These are phyloP conservation scores for Cyclopterus lumpus DNA, from an alignment of 2,797 vertebrate species.

Conservation along the genomic window DNA sequence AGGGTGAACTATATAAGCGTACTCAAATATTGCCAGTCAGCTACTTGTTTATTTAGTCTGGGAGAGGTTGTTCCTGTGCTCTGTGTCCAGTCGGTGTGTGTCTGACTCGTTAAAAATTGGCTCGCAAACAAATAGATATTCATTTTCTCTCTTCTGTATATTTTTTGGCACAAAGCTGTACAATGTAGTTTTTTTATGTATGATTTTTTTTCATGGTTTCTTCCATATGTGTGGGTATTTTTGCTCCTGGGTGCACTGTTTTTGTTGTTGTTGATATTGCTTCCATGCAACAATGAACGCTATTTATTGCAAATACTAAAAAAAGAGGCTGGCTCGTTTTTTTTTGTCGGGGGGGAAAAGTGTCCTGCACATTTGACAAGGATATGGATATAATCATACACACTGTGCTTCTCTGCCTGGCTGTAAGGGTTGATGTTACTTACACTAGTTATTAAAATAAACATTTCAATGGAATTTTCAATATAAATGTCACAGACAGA, in stretches of 20 bases:
- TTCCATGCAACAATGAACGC: slow-evolving; percentile 89
- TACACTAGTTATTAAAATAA: neutral
- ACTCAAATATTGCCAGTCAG: slow-evolving; percentile 68
- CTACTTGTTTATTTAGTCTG: slow-evolving; percentile 75
- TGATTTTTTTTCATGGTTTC: slow-evolving; percentile 80
- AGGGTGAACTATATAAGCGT: slow-evolving; percentile 44
- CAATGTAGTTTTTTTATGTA: slow-evolving; percentile 60
- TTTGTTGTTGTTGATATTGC: slow-evolving; percentile 89
- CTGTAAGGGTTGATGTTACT: too few relatives aligned
- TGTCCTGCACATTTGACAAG: slow-evolving; percentile 26
- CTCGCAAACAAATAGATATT: slow-evolving; percentile 77
- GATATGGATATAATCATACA: neutral
- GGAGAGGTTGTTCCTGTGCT: slow-evolving; percentile 86
- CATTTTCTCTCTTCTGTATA: slow-evolving; percentile 88
- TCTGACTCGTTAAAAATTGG: slow-evolving; percentile 80
- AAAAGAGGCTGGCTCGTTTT: slow-evolving; percentile 79
- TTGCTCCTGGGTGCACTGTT: slow-evolving; percentile 89
- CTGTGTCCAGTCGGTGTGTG: slow-evolving; percentile 82
- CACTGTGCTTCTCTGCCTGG: neutral
- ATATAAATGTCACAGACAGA: too few relatives aligned
- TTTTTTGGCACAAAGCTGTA: slow-evolving; percentile 87
- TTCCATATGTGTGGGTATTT: slow-evolving; percentile 85
- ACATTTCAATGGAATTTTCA: too few relatives aligned
- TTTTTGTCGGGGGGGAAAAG: slow-evolving; percentile 60
- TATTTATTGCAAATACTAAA: slow-evolving; percentile 89